Conservation (phyloP, 1,140 invertebrate species). For the Ephestia elutella region DNA sequence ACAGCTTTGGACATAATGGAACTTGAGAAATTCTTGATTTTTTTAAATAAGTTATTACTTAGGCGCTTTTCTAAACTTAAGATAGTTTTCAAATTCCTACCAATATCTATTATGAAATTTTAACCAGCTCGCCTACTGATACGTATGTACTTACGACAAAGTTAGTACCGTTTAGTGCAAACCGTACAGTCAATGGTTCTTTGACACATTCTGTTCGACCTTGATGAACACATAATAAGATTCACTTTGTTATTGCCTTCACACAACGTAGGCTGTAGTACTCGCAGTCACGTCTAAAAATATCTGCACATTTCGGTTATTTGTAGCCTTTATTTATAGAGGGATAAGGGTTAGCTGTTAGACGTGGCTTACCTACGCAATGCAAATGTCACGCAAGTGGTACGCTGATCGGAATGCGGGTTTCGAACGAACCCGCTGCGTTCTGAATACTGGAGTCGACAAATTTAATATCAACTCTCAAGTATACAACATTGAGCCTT, state of each 20-base stretch:
- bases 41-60: too few species aligned
- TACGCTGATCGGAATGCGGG: constrained; percentile 50
- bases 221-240: not conserved
- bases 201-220: not conserved
- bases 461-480: not conserved
- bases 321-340: not conserved
- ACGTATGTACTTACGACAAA: too few species aligned
- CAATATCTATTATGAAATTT: not conserved
- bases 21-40: too few species aligned
- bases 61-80: too few species aligned
- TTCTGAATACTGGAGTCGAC: constrained; percentile 37
- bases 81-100: too few species aligned
- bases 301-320: not conserved
- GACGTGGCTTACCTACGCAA: constrained; percentile 27
- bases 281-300: not conserved
- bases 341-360: not conserved
- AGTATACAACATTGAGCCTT: not conserved
- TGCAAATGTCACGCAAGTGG: constrained; percentile 58
- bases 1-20: too few species aligned
- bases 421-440: constrained; percentile 41
- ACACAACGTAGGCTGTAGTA: not conserved
- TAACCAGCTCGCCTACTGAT: too few species aligned
- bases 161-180: not conserved
- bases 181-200: not conserved
- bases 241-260: not conserved